A percentile compares a stretch with the other conserved stretches of the same genome.
These are phyloP conservation scores for Malurus alboscapulatus DNA, from an alignment of 2,113 vertebrate species.

Conservation along the genomic window DNA sequence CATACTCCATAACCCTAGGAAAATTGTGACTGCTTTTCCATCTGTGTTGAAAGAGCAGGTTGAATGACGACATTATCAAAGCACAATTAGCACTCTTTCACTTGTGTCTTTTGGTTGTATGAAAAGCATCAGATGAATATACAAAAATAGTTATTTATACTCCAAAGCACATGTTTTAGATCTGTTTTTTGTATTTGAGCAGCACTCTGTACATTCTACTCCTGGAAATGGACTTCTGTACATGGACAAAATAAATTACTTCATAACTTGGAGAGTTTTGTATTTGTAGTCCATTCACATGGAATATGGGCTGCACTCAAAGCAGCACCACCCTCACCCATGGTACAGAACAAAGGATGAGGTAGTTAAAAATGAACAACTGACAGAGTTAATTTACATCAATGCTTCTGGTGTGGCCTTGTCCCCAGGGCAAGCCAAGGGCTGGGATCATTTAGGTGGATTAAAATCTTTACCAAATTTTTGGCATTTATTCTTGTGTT, in stretches of 20 bases:
- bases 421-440: not conserved
- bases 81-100: not conserved
- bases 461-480: conserved; percentile 25
- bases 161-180: not conserved
- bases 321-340: not conserved
- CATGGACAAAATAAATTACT: conserved; percentile 2
- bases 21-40: not conserved
- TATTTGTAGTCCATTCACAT: not conserved
- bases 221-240: not conserved
- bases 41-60: not conserved
- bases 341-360: conserved; percentile 10
- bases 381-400: conserved; percentile 52
- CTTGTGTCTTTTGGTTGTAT: not conserved
- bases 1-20: not conserved
- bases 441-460: conserved; percentile 2
- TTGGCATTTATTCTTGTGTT: not conserved
- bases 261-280: not conserved
- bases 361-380: conserved; percentile 51
- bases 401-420: not conserved
- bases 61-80: not conserved
- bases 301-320: not conserved
- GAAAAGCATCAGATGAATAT: not conserved
- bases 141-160: not conserved
- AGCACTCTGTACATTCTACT: not conserved
- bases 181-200: not conserved